Evolutionary conservation across 2,797 vertebrate genomes (phyloP).

Genomic region (Neosalanx taihuensis): DNA sequence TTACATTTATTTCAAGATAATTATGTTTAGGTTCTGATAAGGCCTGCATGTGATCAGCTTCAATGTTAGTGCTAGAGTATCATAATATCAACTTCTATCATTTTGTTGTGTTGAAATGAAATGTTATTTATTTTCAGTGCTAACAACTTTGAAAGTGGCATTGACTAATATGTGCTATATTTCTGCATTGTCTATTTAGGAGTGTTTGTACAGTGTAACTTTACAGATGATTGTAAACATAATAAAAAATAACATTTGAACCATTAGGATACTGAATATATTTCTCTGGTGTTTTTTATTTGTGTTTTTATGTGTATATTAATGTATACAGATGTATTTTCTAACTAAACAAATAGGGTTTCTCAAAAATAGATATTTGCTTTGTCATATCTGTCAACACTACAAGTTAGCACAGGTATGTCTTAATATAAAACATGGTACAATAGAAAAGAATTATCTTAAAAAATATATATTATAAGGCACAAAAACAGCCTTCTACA

Average conservation of each 20-base stretch:
- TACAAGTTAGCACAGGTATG: constrained; percentile 8
- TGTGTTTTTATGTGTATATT: background rate
- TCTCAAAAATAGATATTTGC: background rate
- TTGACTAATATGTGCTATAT: no score
- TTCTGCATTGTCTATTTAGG: background rate
- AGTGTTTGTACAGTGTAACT: background rate
- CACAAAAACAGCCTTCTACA: constrained; percentile 41
- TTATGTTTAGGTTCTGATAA: background rate
- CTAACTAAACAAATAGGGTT: background rate
- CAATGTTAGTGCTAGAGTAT: background rate
- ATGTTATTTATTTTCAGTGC: background rate
- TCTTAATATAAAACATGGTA: constrained; percentile 27
- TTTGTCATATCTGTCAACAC: constrained; percentile 5
- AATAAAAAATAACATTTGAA: background rate
- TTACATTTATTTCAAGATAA: background rate
- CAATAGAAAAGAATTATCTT: constrained; percentile 26
- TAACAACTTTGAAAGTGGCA: no score
- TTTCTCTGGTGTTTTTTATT: background rate
- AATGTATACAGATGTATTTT: background rate
- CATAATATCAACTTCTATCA: constrained; percentile 14
- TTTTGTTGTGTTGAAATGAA: constrained; percentile 13
- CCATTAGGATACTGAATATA: background rate
- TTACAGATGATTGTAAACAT: background rate
- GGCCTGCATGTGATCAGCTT: background rate
- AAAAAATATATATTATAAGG: constrained; percentile 46